Percentiles rank a stretch among this genome's conserved stretches.
These are phyloP conservation scores for Lemur catta DNA, from an alignment of 2,797 vertebrate genomes.

Conservation along the genomic window DNA sequence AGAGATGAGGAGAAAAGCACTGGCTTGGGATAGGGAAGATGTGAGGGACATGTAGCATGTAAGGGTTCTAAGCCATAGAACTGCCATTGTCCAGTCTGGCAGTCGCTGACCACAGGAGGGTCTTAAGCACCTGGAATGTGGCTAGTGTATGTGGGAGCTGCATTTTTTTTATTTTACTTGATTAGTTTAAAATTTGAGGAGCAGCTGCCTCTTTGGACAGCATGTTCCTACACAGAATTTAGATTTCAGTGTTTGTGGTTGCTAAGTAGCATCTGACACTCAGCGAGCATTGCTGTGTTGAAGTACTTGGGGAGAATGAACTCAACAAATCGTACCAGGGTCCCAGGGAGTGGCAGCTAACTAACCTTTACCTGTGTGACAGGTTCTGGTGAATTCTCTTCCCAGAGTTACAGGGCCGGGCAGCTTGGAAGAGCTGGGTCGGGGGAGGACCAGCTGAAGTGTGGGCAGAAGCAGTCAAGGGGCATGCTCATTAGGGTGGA, in stretches of 20 bases:
- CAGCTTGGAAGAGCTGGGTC: background rate
- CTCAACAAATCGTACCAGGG: too few relatives aligned
- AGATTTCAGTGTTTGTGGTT: background rate
- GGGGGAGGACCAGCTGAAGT: background rate
- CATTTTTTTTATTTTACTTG: background rate
- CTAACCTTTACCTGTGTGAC: background rate
- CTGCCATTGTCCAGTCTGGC: accelerated
- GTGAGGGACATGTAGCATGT: accelerated
- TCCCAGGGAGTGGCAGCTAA: background rate
- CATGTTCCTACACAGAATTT: background rate
- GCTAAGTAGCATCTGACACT: background rate
- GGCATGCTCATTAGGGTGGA: background rate
- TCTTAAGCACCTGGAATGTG: background rate
- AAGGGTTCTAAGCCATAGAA: background rate
- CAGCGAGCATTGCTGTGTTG: too few relatives aligned
- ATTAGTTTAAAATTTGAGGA: background rate
- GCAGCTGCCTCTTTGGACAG: background rate
- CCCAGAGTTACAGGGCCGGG: background rate
- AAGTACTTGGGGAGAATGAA: background rate
- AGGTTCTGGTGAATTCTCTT: background rate
- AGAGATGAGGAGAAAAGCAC: too few relatives aligned
- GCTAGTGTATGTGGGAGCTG: background rate
- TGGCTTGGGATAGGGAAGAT: background rate
- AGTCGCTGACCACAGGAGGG: background rate
- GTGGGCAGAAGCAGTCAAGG: too few relatives aligned